These are phyloP conservation scores for Hemiscyllium ocellatum DNA, from an alignment of 2,113 vertebrate genomes.

Conservation along the genomic window DNA sequence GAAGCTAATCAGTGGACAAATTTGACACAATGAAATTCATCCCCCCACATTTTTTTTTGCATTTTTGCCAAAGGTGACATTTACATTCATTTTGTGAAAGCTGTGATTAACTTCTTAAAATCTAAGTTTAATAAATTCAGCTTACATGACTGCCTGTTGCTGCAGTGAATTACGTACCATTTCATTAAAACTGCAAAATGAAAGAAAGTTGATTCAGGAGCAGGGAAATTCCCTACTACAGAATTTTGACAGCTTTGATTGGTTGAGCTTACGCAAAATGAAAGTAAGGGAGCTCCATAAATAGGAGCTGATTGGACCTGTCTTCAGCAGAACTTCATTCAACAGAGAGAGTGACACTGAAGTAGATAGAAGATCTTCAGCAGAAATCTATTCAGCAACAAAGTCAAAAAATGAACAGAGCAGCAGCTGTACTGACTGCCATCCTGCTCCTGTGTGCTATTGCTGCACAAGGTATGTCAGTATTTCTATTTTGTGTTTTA, in stretches of 20 bases:
- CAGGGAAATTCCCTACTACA: background rate
- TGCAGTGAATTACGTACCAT: background rate
- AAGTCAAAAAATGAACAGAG: too few relatives aligned
- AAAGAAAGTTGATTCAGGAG: background rate
- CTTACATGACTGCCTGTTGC: background rate
- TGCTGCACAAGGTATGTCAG: background rate
- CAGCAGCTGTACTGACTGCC: background rate
- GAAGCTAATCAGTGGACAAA: background rate
- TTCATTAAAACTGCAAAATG: background rate
- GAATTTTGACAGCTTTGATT: background rate
- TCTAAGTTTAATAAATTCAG: background rate
- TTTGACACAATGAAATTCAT: background rate
- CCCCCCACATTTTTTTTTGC: background rate
- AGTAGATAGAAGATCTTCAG: too few relatives aligned
- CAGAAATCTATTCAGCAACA: too few relatives aligned
- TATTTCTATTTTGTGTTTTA: background rate
- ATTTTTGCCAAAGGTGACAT: background rate
- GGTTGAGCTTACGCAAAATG: background rate
- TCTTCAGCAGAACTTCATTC: too few relatives aligned
- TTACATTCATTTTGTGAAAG: background rate
- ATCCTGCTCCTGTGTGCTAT: background rate
- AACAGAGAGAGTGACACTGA: too few relatives aligned
- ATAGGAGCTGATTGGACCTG: too few relatives aligned
- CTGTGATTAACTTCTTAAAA: background rate
- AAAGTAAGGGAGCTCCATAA: background rate